phyloP scores from a whole-genome alignment of 2,888 invertebrate species.

The Torymus texanus region DNA sequence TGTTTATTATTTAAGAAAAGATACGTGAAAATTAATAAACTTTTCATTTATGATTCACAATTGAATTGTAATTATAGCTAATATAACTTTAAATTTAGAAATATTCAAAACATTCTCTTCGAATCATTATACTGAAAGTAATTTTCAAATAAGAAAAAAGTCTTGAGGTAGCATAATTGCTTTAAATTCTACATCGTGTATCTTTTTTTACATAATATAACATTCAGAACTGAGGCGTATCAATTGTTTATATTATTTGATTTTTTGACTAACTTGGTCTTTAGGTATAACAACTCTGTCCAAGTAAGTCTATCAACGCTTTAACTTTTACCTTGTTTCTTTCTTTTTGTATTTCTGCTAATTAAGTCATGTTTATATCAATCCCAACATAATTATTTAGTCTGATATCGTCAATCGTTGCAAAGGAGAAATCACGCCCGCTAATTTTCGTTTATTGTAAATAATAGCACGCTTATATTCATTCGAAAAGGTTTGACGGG shows the following conservation, averaged over 20 bases:
- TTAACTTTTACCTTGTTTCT: constrained; percentile 34
- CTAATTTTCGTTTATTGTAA: constrained; percentile 66
- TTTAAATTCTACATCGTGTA: not conserved
- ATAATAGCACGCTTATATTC: constrained; percentile 69
- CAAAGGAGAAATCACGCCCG: constrained; percentile 58
- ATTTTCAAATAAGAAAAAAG: too few relatives aligned
- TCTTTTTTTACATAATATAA: constrained; percentile 26
- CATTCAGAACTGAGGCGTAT: constrained; percentile 33
- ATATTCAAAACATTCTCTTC: too few relatives aligned
- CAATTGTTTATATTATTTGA: constrained; percentile 38
- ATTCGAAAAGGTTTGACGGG: constrained; percentile 60
- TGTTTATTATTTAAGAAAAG: constrained; percentile 9
- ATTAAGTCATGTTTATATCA: constrained; percentile 45
- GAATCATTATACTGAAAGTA: too few relatives aligned
- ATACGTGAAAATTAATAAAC: constrained; percentile 6
- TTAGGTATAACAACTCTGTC: not conserved
- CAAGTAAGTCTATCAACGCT: constrained; percentile 7
- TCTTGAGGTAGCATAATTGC: too few relatives aligned
- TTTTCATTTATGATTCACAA: too few relatives aligned
- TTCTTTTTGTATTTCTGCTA: constrained; percentile 34
- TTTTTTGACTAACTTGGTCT: constrained; percentile 27
- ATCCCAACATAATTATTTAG: constrained; percentile 64
- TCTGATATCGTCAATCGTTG: constrained; percentile 62
- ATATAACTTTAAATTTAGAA: too few relatives aligned
- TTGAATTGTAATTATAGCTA: too few relatives aligned